Percentiles rank a stretch among this genome's conserved stretches.
Evolutionary conservation across 2,888 invertebrate species (phyloP).

Genomic region (Horisme vitalbata): DNA sequence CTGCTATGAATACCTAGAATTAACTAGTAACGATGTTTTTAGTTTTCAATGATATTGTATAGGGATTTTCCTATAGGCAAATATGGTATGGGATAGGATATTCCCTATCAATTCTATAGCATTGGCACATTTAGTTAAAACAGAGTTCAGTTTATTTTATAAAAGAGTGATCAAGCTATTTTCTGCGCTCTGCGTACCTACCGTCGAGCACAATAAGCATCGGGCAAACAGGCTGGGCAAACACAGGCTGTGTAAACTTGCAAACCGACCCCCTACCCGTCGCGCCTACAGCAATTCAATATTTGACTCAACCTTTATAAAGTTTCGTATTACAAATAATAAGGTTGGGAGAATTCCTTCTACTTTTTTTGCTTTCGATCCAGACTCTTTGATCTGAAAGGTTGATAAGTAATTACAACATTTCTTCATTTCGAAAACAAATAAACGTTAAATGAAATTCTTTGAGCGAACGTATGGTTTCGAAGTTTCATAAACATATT

Average conservation of each 20-base stretch:
- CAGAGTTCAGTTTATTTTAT: no score
- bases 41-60: no score
- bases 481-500: neutral
- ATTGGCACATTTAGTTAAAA: no score
- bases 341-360: slow-evolving; percentile 13
- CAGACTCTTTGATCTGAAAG: slow-evolving; percentile 20
- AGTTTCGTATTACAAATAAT: slow-evolving; percentile 22
- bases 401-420: slow-evolving; percentile 18
- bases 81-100: no score
- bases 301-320: slow-evolving; percentile 28
- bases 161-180: slow-evolving; percentile 4
- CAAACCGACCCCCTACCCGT: slow-evolving; percentile 43
- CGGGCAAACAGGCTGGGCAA: slow-evolving; percentile 59
- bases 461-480: neutral
- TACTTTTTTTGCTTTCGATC: slow-evolving; percentile 13
- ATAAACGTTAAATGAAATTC: slow-evolving; percentile 2
- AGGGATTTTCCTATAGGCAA: no score
- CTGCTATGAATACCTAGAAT: no score
- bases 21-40: no score
- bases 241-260: slow-evolving; percentile 58
- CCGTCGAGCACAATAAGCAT: slow-evolving; percentile 57
- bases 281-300: slow-evolving; percentile 27
- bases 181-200: neutral
- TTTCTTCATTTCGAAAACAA: slow-evolving; percentile 17
- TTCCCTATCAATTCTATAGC: no score